Evolutionary conservation across 35 echinoderm and acorn worm species (phyloP).

Genomic region (Chiridota heheva): DNA sequence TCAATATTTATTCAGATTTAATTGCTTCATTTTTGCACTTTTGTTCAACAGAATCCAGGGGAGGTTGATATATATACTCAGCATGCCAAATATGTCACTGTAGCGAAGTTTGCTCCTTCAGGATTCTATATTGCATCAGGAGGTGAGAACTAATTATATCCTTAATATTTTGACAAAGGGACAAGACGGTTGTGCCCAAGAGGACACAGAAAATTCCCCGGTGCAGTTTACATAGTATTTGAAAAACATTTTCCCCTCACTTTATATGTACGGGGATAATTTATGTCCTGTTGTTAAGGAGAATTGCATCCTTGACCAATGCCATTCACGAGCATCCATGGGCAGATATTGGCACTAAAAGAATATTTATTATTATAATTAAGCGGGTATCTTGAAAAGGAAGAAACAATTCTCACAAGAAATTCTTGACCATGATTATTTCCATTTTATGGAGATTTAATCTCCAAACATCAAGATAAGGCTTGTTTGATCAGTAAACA

Average conservation of each 20-base stretch:
- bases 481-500: too few species aligned
- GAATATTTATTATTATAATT: too few species aligned
- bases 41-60: conserved; percentile 67
- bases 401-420: too few species aligned
- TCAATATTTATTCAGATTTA: too few species aligned
- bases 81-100: conserved; percentile 30
- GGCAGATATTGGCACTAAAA: too few species aligned
- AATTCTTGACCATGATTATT: too few species aligned
- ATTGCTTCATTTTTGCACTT: too few species aligned
- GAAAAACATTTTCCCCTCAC: not conserved
- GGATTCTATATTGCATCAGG: conserved; percentile 85
- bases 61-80: conserved; percentile 62
- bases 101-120: conserved; percentile 74
- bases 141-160: conserved; percentile 38
- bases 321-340: too few species aligned
- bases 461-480: too few species aligned
- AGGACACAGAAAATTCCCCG: not conserved
- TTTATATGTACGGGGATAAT: not conserved
- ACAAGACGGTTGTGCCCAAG: not conserved
- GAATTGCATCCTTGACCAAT: too few species aligned
- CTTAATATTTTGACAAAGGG: not conserved
- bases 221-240: not conserved
- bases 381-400: too few species aligned
- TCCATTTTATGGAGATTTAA: too few species aligned
- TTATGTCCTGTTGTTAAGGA: not conserved